phyloP scores from a whole-genome alignment of 2,797 vertebrate species.

The Pitangus sulphuratus region DNA sequence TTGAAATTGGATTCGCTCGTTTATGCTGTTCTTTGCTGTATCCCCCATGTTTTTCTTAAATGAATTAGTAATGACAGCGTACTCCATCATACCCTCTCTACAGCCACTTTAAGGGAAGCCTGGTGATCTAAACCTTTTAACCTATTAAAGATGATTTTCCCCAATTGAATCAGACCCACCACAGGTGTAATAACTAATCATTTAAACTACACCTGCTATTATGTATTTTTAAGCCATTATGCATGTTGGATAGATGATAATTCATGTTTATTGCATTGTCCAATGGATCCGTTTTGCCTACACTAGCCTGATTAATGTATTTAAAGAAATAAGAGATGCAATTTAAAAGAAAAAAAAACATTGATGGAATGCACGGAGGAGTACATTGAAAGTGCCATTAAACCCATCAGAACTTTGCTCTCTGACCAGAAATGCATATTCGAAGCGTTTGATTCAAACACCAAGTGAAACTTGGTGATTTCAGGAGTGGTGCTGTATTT shows the following conservation, averaged over 20 bases:
- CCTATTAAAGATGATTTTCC: constrained; percentile 99
- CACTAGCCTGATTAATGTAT: constrained; percentile 85
- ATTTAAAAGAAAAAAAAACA: constrained; percentile 75
- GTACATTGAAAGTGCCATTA: constrained; percentile 83
- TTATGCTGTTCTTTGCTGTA: constrained; percentile 95
- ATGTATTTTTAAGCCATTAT: constrained; percentile 91
- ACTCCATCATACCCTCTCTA: constrained; percentile 98
- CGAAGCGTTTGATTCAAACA: constrained; percentile 75
- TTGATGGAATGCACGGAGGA: constrained; percentile 82
- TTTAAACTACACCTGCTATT: constrained; percentile 93
- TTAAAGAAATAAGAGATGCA: constrained; percentile 87
- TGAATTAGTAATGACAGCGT: constrained; percentile 97
- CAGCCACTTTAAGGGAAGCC: constrained; percentile 98
- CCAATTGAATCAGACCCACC: constrained; percentile 99
- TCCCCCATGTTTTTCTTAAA: constrained; percentile 97
- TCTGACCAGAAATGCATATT: constrained; percentile 83
- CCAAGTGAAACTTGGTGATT: constrained; percentile 74
- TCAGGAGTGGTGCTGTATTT: constrained; percentile 46
- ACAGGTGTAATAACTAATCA: constrained; percentile 99
- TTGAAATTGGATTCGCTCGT: constrained; percentile 95
- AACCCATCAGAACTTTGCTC: constrained; percentile 84
- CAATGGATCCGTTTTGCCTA: constrained; percentile 87
- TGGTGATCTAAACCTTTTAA: constrained; percentile 99
- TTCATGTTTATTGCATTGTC: constrained; percentile 98
- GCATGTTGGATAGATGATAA: constrained; percentile 90